Conservation (phyloP, 2,797 vertebrate genomes). For the Ataeniobius toweri region DNA sequence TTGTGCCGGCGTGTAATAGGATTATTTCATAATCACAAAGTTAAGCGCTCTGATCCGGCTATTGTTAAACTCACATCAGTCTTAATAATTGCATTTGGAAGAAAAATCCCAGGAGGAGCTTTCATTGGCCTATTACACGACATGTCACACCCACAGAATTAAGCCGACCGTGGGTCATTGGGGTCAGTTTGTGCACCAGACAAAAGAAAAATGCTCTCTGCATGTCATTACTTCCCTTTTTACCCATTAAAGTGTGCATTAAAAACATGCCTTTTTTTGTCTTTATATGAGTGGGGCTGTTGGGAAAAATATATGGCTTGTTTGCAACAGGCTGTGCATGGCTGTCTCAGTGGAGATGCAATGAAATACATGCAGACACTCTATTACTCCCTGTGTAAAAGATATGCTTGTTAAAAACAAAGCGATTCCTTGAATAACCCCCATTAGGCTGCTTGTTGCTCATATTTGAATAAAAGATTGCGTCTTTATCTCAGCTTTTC, state of each 20-base stretch:
- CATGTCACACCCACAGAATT: constrained; percentile 37
- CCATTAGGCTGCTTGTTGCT: constrained; percentile 25
- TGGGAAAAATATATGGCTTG: constrained; percentile 41
- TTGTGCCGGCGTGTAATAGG: constrained; percentile 63
- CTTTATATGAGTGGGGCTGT: constrained; percentile 51
- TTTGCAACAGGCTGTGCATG: constrained; percentile 33
- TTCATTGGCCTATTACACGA: constrained; percentile 38
- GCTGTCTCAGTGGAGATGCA: constrained; percentile 51
- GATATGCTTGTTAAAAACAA: constrained; percentile 67
- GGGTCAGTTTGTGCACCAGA: constrained; percentile 45
- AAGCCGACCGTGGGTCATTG: constrained; percentile 43
- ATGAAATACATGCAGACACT: constrained; percentile 48
- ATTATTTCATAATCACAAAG: constrained; percentile 66
- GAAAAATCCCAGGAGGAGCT: constrained; percentile 44
- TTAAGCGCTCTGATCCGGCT: constrained; percentile 53
- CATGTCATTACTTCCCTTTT: constrained; percentile 53
- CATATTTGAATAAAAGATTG: constrained; percentile 53
- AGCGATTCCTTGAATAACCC: constrained; percentile 48
- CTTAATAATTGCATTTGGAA: constrained; percentile 59
- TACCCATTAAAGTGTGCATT: constrained; percentile 64
- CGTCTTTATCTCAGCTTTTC: constrained; percentile 20
- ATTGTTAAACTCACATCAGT: constrained; percentile 67
- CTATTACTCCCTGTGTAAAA: constrained; percentile 49
- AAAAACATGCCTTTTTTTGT: constrained; percentile 30
- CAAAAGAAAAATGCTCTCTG: constrained; percentile 40